Evolutionary conservation across 2,888 invertebrate species (phyloP).

Genomic region (Heliconius sara): DNA sequence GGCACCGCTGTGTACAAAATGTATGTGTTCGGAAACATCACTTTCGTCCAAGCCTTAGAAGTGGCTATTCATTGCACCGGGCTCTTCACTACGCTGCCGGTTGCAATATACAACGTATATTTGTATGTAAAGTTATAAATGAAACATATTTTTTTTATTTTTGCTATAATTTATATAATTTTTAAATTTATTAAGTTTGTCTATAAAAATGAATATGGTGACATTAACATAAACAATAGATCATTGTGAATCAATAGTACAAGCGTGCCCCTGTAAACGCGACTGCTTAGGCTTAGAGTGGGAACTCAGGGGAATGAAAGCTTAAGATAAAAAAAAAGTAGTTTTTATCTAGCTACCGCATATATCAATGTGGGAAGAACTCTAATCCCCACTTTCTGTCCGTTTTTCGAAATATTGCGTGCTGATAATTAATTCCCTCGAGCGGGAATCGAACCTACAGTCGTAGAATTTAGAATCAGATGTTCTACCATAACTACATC

Average conservation of each 20-base stretch:
- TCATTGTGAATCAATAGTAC: too few species aligned
- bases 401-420: neutral
- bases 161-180: neutral
- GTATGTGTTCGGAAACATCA: conserved; percentile 85
- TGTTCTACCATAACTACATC: too few species aligned
- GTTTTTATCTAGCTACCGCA: too few species aligned
- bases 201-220: too few species aligned
- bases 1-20: conserved; percentile 93
- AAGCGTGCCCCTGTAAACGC: too few species aligned
- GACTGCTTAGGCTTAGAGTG: too few species aligned
- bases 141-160: too few species aligned
- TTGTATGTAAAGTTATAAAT: conserved; percentile 84
- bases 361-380: too few species aligned
- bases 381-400: neutral
- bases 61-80: conserved; percentile 90
- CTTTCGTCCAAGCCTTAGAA: conserved; percentile 91
- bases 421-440: neutral
- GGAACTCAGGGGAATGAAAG: too few species aligned
- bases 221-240: too few species aligned
- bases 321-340: too few species aligned
- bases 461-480: too few species aligned
- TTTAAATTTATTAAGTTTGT: neutral
- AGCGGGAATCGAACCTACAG: neutral
- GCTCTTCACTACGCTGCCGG: conserved; percentile 91
- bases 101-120: conserved; percentile 95